Evolutionary conservation across 2,888 invertebrate genomes (phyloP).

Genomic region (Patella depressa): DNA sequence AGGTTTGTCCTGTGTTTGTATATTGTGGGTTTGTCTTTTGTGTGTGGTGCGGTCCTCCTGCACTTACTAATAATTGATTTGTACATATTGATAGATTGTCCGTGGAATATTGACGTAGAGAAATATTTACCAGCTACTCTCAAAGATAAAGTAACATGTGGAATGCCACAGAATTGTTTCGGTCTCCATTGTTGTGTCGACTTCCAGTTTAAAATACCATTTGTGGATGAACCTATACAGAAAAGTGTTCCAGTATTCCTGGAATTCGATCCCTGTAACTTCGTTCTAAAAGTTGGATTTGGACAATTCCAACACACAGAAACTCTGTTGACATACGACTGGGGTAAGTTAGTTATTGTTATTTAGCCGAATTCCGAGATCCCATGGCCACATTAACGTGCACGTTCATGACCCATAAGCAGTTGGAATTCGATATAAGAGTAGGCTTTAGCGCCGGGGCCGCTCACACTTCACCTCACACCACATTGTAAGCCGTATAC

Average conservation of each 20-base stretch:
- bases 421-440: background rate
- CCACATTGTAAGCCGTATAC: too few relatives aligned
- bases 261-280: constrained; percentile 32
- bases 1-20: too few relatives aligned
- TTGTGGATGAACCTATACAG: constrained; percentile 24
- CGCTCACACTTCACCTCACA: too few relatives aligned
- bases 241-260: constrained; percentile 29
- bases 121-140: constrained; percentile 28
- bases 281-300: constrained; percentile 28
- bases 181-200: constrained; percentile 42
- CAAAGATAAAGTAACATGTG: constrained; percentile 33
- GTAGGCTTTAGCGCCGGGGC: too few relatives aligned
- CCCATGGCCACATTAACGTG: too few relatives aligned
- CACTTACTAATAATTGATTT: too few relatives aligned
- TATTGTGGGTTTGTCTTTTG: too few relatives aligned
- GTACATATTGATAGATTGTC: constrained; percentile 10
- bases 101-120: constrained; percentile 23
- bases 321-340: constrained; percentile 25
- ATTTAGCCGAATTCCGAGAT: background rate
- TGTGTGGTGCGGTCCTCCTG: too few relatives aligned
- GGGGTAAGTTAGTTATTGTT: constrained; percentile 22
- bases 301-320: constrained; percentile 25
- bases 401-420: too few relatives aligned
- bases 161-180: constrained; percentile 41
- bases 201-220: constrained; percentile 36